Conservation (phyloP, 2,888 invertebrate genomes). For the Salticus scenicus region DNA sequence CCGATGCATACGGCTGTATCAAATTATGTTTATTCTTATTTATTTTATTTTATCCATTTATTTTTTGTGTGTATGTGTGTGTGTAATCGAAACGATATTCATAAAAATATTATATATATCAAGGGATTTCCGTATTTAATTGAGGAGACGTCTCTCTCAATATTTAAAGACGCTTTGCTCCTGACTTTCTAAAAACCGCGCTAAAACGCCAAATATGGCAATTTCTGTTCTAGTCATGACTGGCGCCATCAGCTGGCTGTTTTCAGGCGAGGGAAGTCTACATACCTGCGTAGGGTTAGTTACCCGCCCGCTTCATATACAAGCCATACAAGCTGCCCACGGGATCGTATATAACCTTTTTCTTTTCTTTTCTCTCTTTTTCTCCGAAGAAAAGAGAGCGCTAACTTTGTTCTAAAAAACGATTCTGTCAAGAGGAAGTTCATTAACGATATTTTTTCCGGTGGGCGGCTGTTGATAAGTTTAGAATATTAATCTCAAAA, state of each 20-base stretch:
- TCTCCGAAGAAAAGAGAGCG: neutral
- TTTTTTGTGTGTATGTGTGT: too few relatives aligned
- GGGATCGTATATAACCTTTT: neutral
- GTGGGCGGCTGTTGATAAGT: neutral
- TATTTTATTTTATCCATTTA: too few relatives aligned
- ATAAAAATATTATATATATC: too few relatives aligned
- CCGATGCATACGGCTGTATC: too few relatives aligned
- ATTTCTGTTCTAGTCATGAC: neutral
- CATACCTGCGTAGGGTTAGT: slow-evolving; percentile 40
- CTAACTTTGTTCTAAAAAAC: neutral
- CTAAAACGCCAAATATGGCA: slow-evolving; percentile 26
- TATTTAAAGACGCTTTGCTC: too few relatives aligned
- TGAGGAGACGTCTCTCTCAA: too few relatives aligned
- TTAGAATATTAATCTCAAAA: too few relatives aligned
- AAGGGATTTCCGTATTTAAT: too few relatives aligned
- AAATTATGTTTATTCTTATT: too few relatives aligned
- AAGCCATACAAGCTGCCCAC: neutral
- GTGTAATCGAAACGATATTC: too few relatives aligned
- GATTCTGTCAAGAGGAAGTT: neutral
- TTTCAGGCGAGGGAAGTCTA: slow-evolving; percentile 26
- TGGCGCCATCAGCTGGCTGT: slow-evolving; percentile 56
- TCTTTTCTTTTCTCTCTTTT: neutral
- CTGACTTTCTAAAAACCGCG: too few relatives aligned
- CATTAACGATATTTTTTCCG: neutral
- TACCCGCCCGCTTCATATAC: slow-evolving; percentile 22